These are phyloP conservation scores for Herpailurus yagouaroundi DNA, from an alignment of 2,113 vertebrate species.

Conservation along the genomic window DNA sequence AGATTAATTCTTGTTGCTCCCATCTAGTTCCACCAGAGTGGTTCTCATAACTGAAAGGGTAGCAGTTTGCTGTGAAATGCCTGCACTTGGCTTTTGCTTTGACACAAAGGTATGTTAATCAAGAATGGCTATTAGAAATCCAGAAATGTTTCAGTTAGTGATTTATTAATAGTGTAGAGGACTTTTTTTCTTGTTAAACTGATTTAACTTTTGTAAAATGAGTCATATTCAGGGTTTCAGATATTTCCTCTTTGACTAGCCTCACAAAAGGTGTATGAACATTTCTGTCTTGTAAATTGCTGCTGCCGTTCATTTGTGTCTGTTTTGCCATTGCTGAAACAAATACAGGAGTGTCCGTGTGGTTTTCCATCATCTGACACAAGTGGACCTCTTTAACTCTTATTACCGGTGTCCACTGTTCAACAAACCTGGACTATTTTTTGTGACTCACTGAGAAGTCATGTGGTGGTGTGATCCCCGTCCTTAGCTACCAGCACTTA, in stretches of 20 bases:
- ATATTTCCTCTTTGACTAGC: constrained; percentile 37
- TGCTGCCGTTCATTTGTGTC: constrained; percentile 25
- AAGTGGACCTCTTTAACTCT: constrained; percentile 36
- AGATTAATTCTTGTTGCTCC: constrained; percentile 54
- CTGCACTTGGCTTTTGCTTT: constrained; percentile 28
- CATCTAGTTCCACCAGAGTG: constrained; percentile 13
- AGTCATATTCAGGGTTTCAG: constrained; percentile 50
- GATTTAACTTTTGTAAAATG: constrained; percentile 63
- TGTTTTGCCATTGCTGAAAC: neutral
- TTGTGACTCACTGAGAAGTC: constrained; percentile 62
- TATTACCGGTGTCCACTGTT: neutral
- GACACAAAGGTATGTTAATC: constrained; percentile 43
- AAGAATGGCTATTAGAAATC: constrained; percentile 18
- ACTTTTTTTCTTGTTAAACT: neutral
- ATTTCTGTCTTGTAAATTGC: neutral
- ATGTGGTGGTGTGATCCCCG: constrained; percentile 7
- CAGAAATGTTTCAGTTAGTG: constrained; percentile 21
- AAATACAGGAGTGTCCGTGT: neutral
- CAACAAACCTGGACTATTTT: constrained; percentile 28
- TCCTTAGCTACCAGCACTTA: constrained; percentile 19
- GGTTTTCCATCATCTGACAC: neutral
- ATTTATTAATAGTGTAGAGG: constrained; percentile 45
- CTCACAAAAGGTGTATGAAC: neutral
- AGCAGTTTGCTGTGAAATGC: neutral
- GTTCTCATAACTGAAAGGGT: neutral